phyloP scores from a whole-genome alignment of 2,113 vertebrate species.

The Oceanodroma tethys region DNA sequence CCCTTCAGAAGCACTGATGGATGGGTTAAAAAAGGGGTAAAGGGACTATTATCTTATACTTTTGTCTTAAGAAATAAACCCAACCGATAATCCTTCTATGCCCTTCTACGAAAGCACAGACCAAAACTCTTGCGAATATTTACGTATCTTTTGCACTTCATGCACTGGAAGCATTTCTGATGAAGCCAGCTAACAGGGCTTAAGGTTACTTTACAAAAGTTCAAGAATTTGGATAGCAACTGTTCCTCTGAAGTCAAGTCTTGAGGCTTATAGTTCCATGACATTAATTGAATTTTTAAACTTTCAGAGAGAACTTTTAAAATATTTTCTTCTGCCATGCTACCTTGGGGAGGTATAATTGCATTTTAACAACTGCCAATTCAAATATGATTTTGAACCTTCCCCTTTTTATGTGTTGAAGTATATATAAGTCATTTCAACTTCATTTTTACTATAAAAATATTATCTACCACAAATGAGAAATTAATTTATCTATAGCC shows the following conservation, averaged over 20 bases:
- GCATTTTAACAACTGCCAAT: conserved; percentile 70
- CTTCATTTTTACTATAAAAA: conserved; percentile 73
- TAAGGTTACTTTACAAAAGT: neutral
- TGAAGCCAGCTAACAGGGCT: neutral
- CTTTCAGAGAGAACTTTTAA: conserved; percentile 64
- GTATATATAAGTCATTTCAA: conserved; percentile 70
- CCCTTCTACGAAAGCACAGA: neutral
- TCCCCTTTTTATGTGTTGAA: conserved; percentile 59
- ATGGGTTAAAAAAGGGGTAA: neutral
- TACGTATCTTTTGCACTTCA: neutral
- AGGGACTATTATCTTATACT: neutral
- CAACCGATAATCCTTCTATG: neutral
- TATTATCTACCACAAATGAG: conserved; percentile 69
- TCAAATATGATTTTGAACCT: conserved; percentile 74
- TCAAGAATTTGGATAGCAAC: neutral
- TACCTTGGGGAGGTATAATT: conserved; percentile 72
- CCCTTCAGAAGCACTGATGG: neutral
- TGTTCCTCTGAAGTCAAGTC: neutral
- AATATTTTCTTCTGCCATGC: conserved; percentile 70
- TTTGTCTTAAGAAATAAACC: neutral
- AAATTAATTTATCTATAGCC: conserved; percentile 68
- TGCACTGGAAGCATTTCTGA: neutral
- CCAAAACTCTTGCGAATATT: neutral
- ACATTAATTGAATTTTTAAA: conserved; percentile 73
- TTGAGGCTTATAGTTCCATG: conserved; percentile 55